A percentile compares a stretch with the other conserved stretches of the same genome.
Conservation (phyloP, 2,113 vertebrate species). For the Hemichromis elongatus region DNA sequence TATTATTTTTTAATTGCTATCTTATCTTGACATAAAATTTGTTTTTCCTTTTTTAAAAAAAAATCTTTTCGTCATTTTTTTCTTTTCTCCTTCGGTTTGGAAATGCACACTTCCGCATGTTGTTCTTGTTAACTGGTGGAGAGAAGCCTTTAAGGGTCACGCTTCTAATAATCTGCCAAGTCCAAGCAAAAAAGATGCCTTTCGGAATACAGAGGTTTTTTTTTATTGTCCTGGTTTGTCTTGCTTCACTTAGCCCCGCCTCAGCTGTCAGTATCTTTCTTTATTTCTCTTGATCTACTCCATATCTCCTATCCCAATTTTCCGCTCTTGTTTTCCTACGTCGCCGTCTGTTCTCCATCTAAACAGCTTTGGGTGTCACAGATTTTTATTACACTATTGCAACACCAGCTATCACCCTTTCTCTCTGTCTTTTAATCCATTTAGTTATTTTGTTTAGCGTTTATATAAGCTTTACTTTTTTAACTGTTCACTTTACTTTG, state of each 20-base stretch:
- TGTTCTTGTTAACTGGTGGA: constrained; percentile 56
- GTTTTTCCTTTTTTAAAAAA: neutral
- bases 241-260: neutral
- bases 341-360: neutral
- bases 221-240: constrained; percentile 12
- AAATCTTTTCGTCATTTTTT: neutral
- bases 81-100: constrained; percentile 26
- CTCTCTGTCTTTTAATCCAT: neutral
- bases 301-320: neutral
- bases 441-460: neutral
- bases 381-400: neutral
- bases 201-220: neutral
- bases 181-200: constrained; percentile 10
- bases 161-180: constrained; percentile 25
- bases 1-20: neutral
- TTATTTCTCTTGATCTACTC: constrained; percentile 31
- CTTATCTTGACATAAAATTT: neutral
- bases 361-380: constrained; percentile 4
- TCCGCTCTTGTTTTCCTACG: neutral
- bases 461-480: neutral
- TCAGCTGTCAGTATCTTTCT: constrained; percentile 20
- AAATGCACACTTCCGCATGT: constrained; percentile 48
- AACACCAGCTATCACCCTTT: neutral
- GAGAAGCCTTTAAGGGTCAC: constrained; percentile 33
- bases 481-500: neutral